A percentile compares a stretch with the other conserved stretches of the same genome.
These are phyloP conservation scores for Herpetotheres cachinnans DNA, from an alignment of 2,113 vertebrate genomes.

Conservation along the genomic window DNA sequence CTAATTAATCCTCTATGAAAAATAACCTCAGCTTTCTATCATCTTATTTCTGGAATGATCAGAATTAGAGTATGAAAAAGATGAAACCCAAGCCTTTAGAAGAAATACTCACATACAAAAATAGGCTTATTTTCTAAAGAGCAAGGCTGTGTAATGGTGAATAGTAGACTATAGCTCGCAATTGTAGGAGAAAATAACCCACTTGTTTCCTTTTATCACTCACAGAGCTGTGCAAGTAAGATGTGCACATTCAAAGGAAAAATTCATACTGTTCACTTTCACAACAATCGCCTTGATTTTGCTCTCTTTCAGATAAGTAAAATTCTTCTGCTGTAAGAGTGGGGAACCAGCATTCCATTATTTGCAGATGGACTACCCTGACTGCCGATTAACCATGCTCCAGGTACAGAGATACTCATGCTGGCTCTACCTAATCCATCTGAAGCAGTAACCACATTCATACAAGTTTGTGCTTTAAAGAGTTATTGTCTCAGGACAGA, in stretches of 20 bases:
- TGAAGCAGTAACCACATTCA: constrained; percentile 35
- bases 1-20: constrained; percentile 29
- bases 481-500: neutral
- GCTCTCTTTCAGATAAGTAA: neutral
- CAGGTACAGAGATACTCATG: neutral
- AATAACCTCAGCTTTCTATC: constrained; percentile 27
- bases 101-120: constrained; percentile 51
- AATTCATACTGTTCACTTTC: neutral
- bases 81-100: constrained; percentile 22
- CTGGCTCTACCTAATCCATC: neutral
- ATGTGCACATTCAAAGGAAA: constrained; percentile 21
- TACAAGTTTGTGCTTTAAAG: constrained; percentile 54
- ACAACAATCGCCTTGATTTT: neutral
- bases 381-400: neutral
- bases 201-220: neutral
- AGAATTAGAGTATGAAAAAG: constrained; percentile 33
- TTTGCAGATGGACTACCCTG: neutral
- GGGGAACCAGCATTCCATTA: neutral
- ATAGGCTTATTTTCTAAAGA: constrained; percentile 56
- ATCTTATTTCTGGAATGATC: constrained; percentile 37
- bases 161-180: constrained; percentile 13
- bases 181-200: constrained; percentile 39
- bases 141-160: constrained; percentile 19
- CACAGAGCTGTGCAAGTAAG: constrained; percentile 7
- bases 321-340: neutral